Percentiles rank a stretch among this genome's conserved stretches.
phyloP scores from a whole-genome alignment of 2,113 vertebrate species.

The Chunga burmeisteri region DNA sequence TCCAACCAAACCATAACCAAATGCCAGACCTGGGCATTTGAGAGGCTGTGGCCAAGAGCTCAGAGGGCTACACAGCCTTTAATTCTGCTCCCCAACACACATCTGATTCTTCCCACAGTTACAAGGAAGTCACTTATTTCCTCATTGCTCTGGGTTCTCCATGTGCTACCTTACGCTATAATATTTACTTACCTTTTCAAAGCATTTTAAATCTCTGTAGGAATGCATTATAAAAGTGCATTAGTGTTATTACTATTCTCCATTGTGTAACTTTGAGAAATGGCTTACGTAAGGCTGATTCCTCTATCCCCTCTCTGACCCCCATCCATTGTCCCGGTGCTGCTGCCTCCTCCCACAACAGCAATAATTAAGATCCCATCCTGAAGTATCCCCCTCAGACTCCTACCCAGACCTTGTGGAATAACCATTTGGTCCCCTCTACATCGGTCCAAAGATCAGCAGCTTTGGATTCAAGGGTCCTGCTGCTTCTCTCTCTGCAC shows the following conservation, averaged over 20 bases:
- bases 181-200: slow-evolving; percentile 36
- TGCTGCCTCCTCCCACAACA: not conserved
- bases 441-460: not conserved
- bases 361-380: not conserved
- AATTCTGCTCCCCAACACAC: not conserved
- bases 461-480: not conserved
- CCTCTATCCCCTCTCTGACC: slow-evolving; percentile 6
- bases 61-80: not conserved
- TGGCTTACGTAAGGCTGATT: not conserved
- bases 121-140: not conserved
- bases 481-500: not conserved
- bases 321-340: not conserved
- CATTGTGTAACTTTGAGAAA: slow-evolving; percentile 19
- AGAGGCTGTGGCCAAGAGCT: not conserved
- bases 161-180: slow-evolving; percentile 13
- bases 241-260: slow-evolving; percentile 38
- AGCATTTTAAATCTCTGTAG: slow-evolving; percentile 31
- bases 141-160: not conserved
- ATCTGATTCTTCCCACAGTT: not conserved
- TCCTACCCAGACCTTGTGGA: not conserved
- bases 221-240: slow-evolving; percentile 36
- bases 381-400: not conserved
- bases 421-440: not conserved
- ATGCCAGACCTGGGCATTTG: not conserved
- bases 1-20: not conserved